These are phyloP conservation scores for Chionis minor DNA, from an alignment of 2,113 vertebrate genomes.

Conservation along the genomic window DNA sequence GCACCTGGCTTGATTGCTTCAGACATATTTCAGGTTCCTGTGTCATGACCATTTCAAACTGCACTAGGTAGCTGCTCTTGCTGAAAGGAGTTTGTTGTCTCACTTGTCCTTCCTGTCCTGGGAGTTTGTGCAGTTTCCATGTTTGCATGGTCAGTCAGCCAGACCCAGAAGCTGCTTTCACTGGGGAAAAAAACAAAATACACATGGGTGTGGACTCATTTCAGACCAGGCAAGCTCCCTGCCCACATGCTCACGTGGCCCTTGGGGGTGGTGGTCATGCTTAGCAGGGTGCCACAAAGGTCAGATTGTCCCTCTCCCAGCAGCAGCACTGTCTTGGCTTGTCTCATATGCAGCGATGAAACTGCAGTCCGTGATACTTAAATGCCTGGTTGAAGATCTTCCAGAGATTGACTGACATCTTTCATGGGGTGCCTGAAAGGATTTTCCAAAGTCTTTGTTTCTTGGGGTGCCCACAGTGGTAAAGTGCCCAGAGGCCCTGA, in stretches of 20 bases:
- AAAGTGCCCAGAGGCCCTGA: not conserved
- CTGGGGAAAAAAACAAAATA: not conserved
- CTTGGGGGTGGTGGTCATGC: rapidly evolving
- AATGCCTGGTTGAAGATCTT: not conserved
- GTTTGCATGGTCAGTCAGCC: not conserved
- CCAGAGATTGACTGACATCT: rapidly evolving
- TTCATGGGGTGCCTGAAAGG: not conserved
- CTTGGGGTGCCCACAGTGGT: not conserved
- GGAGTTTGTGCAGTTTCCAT: not conserved
- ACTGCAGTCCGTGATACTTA: not conserved
- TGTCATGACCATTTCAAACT: not conserved
- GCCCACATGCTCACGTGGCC: not conserved
- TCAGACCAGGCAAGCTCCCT: not conserved
- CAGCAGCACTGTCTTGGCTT: not conserved
- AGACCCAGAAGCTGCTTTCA: not conserved
- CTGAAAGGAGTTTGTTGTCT: not conserved
- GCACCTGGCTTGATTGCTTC: not conserved
- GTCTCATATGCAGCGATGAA: not conserved
- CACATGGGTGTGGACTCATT: not conserved
- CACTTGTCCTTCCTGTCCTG: not conserved
- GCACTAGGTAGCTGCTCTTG: not conserved
- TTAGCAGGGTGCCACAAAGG: not conserved
- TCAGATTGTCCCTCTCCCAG: not conserved
- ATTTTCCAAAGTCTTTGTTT: not conserved
- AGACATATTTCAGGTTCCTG: not conserved